These are phyloP conservation scores for Microtus pennsylvanicus DNA, from an alignment of 2,113 vertebrate genomes.

Conservation along the genomic window DNA sequence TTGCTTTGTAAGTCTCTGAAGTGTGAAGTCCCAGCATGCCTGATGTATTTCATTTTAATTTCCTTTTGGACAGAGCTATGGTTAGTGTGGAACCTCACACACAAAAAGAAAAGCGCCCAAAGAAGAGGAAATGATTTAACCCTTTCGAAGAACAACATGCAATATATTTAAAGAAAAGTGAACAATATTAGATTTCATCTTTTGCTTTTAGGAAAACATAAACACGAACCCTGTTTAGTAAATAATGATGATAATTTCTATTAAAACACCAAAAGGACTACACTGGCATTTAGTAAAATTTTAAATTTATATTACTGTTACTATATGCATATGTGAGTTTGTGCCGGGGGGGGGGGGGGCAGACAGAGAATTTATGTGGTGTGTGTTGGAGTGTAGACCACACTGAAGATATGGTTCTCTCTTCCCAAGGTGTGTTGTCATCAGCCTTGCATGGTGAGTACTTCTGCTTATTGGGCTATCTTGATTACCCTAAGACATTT, in stretches of 20 bases:
- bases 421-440: background rate
- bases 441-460: background rate
- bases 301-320: background rate
- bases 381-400: background rate
- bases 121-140: conserved; percentile 89
- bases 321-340: too few relatives aligned
- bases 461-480: background rate
- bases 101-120: conserved; percentile 74
- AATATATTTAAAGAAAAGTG: conserved; percentile 85
- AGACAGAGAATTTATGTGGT: background rate
- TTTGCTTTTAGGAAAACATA: conserved; percentile 83
- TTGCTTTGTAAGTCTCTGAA: conserved; percentile 84
- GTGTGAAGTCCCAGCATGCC: conserved; percentile 88
- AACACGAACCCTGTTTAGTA: conserved; percentile 63
- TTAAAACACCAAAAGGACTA: conserved; percentile 45
- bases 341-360: background rate
- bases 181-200: conserved; percentile 75
- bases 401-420: background rate
- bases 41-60: conserved; percentile 90
- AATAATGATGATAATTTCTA: conserved; percentile 77
- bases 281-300: background rate
- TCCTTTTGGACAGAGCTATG: conserved; percentile 87
- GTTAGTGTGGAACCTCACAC: conserved; percentile 83
- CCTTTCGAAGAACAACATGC: conserved; percentile 83
- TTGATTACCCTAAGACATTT: background rate